Conservation (phyloP, 2,888 invertebrate species). For the Tinea pellionella region DNA sequence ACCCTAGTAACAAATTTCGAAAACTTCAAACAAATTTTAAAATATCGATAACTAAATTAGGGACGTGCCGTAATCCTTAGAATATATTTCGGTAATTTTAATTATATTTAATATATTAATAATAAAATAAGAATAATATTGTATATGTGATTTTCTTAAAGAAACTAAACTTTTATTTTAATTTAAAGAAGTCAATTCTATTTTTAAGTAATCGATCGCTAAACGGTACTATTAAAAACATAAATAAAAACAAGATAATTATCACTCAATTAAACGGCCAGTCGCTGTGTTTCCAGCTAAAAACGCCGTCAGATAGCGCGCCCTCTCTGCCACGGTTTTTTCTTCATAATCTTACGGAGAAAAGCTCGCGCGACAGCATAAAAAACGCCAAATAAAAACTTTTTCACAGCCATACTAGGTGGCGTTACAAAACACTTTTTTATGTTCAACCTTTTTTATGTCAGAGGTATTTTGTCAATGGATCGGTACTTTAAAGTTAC, state of each 20-base stretch:
- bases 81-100: too few species aligned
- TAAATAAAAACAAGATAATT: neutral
- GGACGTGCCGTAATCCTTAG: too few species aligned
- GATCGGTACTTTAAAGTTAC: neutral
- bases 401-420: constrained; percentile 31
- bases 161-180: too few species aligned
- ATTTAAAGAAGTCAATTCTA: too few species aligned
- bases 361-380: constrained; percentile 13
- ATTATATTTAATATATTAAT: too few species aligned
- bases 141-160: too few species aligned
- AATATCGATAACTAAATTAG: too few species aligned
- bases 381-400: constrained; percentile 35
- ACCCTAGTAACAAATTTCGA: too few species aligned
- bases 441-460: neutral
- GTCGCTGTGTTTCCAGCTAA: neutral
- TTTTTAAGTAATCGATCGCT: too few species aligned
- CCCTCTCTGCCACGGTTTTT: constrained; percentile 30
- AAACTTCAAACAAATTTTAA: too few species aligned
- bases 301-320: constrained; percentile 21
- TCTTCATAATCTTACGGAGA: neutral
- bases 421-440: constrained; percentile 27
- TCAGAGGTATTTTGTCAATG: neutral
- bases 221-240: neutral
- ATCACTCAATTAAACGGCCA: neutral
- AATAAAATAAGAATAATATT: too few species aligned